These are phyloP conservation scores for Dissostichus mawsoni DNA, from an alignment of 2,113 vertebrate genomes.

Conservation along the genomic window DNA sequence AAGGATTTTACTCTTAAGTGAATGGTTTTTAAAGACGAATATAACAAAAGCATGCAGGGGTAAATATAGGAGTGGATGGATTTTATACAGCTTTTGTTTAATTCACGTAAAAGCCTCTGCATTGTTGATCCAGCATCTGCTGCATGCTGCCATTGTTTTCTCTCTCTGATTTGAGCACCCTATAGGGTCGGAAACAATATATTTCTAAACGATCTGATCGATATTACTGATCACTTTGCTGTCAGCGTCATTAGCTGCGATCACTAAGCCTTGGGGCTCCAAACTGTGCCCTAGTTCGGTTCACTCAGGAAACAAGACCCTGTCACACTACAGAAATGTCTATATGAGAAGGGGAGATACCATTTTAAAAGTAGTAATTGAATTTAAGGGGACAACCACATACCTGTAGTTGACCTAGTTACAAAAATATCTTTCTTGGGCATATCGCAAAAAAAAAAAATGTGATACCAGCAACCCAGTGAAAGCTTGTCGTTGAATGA, in stretches of 20 bases:
- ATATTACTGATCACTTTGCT: slow-evolving; percentile 28
- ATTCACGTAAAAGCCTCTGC: slow-evolving; percentile 13
- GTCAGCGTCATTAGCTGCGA: slow-evolving; percentile 8
- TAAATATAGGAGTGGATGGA: slow-evolving; percentile 5
- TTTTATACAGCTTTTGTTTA: slow-evolving; percentile 12
- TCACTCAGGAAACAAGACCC: slow-evolving; percentile 1
- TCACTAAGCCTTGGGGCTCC: slow-evolving; percentile 35
- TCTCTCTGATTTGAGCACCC: background rate
- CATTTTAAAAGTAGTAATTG: background rate
- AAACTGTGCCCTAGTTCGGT: slow-evolving; percentile 41
- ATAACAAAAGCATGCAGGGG: background rate
- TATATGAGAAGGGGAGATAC: background rate
- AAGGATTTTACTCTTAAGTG: slow-evolving; percentile 22
- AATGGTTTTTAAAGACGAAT: background rate
- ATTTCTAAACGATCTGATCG: slow-evolving; percentile 34
- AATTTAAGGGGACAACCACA: background rate
- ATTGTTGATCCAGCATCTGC: background rate
- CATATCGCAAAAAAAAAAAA: background rate
- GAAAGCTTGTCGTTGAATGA: slow-evolving; percentile 39
- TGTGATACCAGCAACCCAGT: background rate
- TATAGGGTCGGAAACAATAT: slow-evolving; percentile 7
- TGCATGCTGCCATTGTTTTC: background rate
- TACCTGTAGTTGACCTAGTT: background rate
- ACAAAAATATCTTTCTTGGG: background rate
- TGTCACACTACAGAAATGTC: slow-evolving; percentile 29